Conservation (phyloP, 2,113 vertebrate genomes). For the Paralichthys olivaceus region DNA sequence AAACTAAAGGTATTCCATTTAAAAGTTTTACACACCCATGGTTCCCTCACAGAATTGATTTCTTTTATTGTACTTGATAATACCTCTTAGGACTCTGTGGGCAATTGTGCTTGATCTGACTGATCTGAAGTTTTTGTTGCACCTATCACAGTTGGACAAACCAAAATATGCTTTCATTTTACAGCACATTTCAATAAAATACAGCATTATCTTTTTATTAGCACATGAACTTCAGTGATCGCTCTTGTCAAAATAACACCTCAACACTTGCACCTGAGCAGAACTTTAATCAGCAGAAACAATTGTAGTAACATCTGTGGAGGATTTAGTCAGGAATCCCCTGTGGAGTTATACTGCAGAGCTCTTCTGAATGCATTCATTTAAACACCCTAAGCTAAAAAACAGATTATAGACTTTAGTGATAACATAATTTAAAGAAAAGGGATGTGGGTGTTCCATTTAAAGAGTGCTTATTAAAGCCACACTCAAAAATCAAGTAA, state of each 20-base stretch:
- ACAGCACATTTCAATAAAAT: background rate
- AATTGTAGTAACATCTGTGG: background rate
- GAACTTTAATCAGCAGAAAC: background rate
- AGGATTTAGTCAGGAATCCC: too few relatives aligned
- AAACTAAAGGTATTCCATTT: background rate
- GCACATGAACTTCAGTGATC: background rate
- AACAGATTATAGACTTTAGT: background rate
- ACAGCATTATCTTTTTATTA: background rate
- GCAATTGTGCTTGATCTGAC: background rate
- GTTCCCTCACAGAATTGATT: background rate
- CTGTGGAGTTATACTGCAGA: background rate
- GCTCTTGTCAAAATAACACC: background rate
- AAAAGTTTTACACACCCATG: background rate
- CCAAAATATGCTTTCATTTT: background rate
- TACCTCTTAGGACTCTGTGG: background rate
- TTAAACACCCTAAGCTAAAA: background rate
- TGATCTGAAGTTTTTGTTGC: background rate
- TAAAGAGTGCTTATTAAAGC: too few relatives aligned
- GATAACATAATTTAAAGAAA: background rate
- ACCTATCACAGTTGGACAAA: background rate
- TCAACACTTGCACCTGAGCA: background rate
- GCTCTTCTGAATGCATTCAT: background rate
- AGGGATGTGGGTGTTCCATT: background rate
- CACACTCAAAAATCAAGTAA: too few relatives aligned
- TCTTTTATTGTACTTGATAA: slow-evolving; percentile 2